Evolutionary conservation across 1,140 invertebrate species (phyloP), one percentile per base, ranked within the genome.

Genomic region (Drosophila parabipectinata): DNA sequence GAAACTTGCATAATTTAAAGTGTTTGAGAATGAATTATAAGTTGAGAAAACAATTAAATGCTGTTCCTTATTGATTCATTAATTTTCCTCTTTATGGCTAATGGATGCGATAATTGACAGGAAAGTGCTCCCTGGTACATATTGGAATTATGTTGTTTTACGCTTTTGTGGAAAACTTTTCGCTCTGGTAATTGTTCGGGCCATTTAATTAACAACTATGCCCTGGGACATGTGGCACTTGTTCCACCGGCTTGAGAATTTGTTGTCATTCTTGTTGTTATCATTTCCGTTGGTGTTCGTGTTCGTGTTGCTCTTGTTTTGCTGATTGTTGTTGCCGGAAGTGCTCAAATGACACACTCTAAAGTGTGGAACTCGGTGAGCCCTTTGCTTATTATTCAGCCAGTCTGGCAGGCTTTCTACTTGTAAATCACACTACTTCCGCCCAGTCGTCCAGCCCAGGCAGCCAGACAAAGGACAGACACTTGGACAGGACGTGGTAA

Each of bases 381-480:
- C 30, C 41, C 48, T 41, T 48, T 59, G 72, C 76, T 79, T 74
- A 83, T 83, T 83, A 83, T 83, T 68, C 71, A 68, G 77, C 56
- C 53, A 41, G 68, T 53, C 66, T 44, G 54, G 53, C 61, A 26
- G 41, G 55, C 45, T 37, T 53, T 58, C 62, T 75, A 59, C 82
- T 78, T 78, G 82, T 85, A 87, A 85, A 87, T 85, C 82, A 82
- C 82, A 85, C 82, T 87, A 87, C 82, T 85, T 85, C 78, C 78
- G 71, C 69, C 54, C 45, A 74, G 39, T 26, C 18, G 18, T 1
- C 18, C 18, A 18, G 18, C 18, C 54, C 51, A 47, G 60, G 59
- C 60, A 62, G 64, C 60, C 72, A 83, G 56, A 67, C 51, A 67
- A 50, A 64, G 59, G 34, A 58, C 53, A 61, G 56, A 55, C 58